Conservation (phyloP, 1,140 invertebrate species). For the Apis dorsata region DNA sequence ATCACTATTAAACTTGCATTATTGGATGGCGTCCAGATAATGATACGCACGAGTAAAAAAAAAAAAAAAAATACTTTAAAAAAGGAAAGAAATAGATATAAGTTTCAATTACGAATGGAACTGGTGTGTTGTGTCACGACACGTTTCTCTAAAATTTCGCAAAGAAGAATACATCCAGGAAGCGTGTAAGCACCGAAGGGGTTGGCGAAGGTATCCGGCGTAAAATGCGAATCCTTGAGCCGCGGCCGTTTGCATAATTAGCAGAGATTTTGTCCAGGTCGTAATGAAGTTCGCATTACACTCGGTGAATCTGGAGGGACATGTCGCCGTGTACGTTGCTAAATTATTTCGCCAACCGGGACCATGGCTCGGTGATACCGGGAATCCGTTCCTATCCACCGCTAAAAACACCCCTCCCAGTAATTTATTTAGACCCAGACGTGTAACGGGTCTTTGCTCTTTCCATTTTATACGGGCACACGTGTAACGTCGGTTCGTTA, state of each 20-base stretch:
- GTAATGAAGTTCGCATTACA: constrained; percentile 46
- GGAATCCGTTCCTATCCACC: neutral
- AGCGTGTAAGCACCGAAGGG: no score
- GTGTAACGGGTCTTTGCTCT: neutral
- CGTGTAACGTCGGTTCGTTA: neutral
- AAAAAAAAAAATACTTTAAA: no score
- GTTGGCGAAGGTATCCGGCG: neutral
- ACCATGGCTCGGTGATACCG: neutral
- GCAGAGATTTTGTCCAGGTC: constrained; percentile 44
- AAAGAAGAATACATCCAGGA: neutral
- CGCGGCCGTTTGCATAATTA: constrained; percentile 53
- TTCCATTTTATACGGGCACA: neutral
- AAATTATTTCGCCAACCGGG: constrained; percentile 36
- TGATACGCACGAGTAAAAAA: no score
- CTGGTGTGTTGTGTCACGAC: neutral
- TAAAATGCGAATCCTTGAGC: constrained; percentile 40
- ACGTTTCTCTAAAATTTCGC: neutral
- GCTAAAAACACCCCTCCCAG: constrained; percentile 20
- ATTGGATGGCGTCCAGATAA: no score
- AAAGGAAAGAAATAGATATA: no score
- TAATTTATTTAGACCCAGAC: constrained; percentile 27
- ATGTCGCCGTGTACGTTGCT: constrained; percentile 8
- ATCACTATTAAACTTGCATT: no score
- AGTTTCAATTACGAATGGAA: no score
- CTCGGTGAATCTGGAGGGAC: constrained; percentile 18